Evolutionary conservation across 2,113 vertebrate genomes (phyloP), one percentile per base, ranked within the genome.

Genomic region (Bujurquina vittata): DNA sequence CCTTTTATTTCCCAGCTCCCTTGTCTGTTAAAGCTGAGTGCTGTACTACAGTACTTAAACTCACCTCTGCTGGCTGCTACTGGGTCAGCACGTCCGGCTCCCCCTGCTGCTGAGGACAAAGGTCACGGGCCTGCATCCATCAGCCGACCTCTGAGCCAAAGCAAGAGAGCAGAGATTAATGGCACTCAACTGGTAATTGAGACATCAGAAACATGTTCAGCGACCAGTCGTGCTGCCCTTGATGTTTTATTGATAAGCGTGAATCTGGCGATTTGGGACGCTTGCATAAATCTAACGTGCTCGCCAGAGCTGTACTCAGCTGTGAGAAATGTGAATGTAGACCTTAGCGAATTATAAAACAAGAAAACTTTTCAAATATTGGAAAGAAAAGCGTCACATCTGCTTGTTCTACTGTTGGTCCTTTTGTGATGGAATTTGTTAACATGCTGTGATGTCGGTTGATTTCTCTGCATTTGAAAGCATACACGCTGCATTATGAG

Each of bases 171-270:
- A 78, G 88, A 92, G 90, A 90, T 91, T 86, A 90, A 91, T 87
- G 82, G 88, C 89, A 80, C 89, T 89, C 69, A 26, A 15, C 88
- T 75, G 54, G 82, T 93, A 91, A 94, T 91, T 90, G 92, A 94
- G 92, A 93, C 89, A 88, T 91, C 84, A 81, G 85, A 86, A 92
- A 89, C 89, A 73, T 55, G 83, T 80, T 92, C 81, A 22, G 79
- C 85, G 55, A 86, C 77, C 79, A 84, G 56, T 58, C 20, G 57
- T n/a, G 20, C 84, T 7, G 75, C 89, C 84, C 78, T 84, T 77
- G 63, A 94, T 92, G 87, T 93, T 94, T 93, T 91, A 93, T 94
- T 91, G 91, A 94, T 93, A 81, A 35, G 79, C 85, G 15, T 61
- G 84, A 92, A 87, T 86, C 75, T 20, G 80, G 77, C 77, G n/a